Evolutionary conservation across 2,797 vertebrate genomes (phyloP).

Genomic region (Philypnodon macrostomus): DNA sequence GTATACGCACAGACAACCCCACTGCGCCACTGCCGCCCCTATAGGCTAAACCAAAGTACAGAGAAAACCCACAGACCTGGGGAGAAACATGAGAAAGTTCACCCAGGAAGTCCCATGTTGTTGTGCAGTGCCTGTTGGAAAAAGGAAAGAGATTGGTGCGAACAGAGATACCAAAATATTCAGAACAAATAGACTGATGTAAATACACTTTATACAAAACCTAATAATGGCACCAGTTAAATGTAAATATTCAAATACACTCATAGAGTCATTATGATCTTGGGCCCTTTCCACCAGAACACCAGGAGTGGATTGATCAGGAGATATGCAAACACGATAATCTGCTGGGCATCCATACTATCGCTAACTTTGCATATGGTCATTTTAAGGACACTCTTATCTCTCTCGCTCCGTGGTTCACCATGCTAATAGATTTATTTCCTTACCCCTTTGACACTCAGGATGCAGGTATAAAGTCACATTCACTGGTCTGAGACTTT

Average conservation of each 20-base stretch:
- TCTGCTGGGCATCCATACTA: slow-evolving; percentile 63
- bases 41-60: too few relatives aligned
- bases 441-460: slow-evolving; percentile 36
- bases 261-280: slow-evolving; percentile 51
- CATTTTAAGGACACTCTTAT: slow-evolving; percentile 77
- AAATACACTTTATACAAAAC: too few relatives aligned
- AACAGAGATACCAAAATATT: too few relatives aligned
- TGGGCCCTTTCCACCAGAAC: slow-evolving; percentile 39
- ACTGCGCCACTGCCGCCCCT: too few relatives aligned
- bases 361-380: slow-evolving; percentile 71
- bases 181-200: too few relatives aligned
- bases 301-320: slow-evolving; percentile 55
- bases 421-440: slow-evolving; percentile 58
- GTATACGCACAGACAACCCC: too few relatives aligned
- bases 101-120: too few relatives aligned
- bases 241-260: slow-evolving; percentile 27
- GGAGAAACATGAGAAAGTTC: slow-evolving; percentile 2
- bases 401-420: slow-evolving; percentile 44
- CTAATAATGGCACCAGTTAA: not conserved
- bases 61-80: too few relatives aligned
- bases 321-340: slow-evolving; percentile 73
- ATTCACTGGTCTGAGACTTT: slow-evolving; percentile 11
- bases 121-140: too few relatives aligned
- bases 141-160: too few relatives aligned
- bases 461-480: slow-evolving; percentile 20